Percentiles rank a stretch among this genome's conserved stretches.
Evolutionary conservation across 2,797 vertebrate species (phyloP).

Genomic region (Acropternis orthonyx): DNA sequence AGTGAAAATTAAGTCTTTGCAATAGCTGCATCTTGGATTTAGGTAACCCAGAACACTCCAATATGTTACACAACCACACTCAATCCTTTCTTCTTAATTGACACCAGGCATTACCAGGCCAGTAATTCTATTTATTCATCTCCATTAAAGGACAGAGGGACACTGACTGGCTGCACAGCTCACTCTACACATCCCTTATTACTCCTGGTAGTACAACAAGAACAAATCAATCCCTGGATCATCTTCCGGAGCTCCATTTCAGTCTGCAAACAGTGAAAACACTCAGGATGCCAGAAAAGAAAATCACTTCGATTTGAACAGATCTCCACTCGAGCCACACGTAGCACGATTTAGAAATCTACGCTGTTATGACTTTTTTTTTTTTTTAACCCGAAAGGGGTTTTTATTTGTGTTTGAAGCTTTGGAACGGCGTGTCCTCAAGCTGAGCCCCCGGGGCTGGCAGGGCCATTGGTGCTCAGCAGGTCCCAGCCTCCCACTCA

Average conservation of each 20-base stretch:
- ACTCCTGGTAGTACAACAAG: neutral
- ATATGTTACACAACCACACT: neutral
- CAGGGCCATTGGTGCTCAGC: neutral
- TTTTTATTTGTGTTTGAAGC: neutral
- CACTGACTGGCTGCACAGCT: neutral
- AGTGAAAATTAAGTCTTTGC: neutral
- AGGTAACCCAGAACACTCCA: neutral
- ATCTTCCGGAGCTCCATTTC: neutral
- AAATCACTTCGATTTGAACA: neutral
- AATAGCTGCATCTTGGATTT: neutral
- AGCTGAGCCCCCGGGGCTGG: neutral
- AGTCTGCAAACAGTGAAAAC: neutral
- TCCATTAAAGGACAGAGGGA: neutral
- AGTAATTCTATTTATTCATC: neutral
- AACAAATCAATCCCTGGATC: neutral
- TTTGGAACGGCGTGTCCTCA: neutral
- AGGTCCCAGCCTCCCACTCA: neutral
- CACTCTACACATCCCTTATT: neutral
- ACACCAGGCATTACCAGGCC: neutral
- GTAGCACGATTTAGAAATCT: neutral
- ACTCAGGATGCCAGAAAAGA: neutral
- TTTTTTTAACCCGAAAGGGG: neutral
- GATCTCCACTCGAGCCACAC: neutral
- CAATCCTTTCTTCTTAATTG: conserved; percentile 12
- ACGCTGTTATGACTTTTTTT: too few relatives aligned